Percentiles rank a stretch among this genome's conserved stretches.
Conservation (phyloP, 2,113 vertebrate species). For the Hydrochoerus hydrochaeris region DNA sequence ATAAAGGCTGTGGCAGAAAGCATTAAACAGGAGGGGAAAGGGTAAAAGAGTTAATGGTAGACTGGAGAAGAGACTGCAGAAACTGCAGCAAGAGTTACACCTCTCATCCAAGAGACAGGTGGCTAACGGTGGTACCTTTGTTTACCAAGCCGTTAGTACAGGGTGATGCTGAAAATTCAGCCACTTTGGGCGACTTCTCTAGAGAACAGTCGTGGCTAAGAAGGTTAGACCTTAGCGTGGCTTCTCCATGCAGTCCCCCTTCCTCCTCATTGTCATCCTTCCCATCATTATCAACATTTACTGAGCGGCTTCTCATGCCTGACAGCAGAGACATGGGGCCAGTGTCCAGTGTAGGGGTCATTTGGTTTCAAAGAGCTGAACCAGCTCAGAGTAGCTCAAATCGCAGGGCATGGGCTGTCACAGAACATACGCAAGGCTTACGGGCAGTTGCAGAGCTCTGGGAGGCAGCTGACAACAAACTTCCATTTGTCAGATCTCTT, state of each 20-base stretch:
- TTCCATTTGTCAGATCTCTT: neutral
- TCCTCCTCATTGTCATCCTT: neutral
- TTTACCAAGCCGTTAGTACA: neutral
- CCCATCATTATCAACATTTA: neutral
- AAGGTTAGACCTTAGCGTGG: neutral
- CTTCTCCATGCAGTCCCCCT: too few relatives aligned
- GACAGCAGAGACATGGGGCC: neutral
- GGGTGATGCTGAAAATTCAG: too few relatives aligned
- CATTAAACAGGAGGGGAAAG: neutral
- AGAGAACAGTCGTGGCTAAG: neutral
- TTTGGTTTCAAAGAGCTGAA: neutral
- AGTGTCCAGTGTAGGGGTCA: neutral
- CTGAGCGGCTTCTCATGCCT: neutral
- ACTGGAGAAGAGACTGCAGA: neutral
- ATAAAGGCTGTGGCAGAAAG: neutral
- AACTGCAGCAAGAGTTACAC: neutral
- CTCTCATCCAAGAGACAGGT: neutral
- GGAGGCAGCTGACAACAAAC: neutral
- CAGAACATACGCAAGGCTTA: neutral
- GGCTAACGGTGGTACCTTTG: rapidly evolving
- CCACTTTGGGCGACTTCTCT: neutral
- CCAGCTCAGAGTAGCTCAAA: neutral
- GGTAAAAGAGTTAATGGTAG: neutral
- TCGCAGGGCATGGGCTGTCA: neutral
- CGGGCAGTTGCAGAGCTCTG: neutral